Evolutionary conservation across 2,888 invertebrate species (phyloP).

Genomic region (Cephus pulcher): DNA sequence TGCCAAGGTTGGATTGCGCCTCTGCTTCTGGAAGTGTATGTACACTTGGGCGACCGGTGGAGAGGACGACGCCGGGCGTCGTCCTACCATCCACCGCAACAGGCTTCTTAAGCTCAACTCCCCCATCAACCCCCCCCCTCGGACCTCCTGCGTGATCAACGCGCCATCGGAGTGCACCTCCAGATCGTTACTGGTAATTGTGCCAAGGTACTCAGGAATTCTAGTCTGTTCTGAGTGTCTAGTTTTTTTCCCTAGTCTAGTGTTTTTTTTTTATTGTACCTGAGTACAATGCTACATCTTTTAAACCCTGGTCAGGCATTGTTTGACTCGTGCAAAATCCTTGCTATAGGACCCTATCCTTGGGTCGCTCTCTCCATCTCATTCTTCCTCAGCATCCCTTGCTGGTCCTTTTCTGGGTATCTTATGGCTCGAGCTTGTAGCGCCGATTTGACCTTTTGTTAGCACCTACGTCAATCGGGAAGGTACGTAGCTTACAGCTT

Average conservation of each 20-base stretch:
- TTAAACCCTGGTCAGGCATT: background rate
- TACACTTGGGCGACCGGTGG: background rate
- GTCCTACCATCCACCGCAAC: background rate
- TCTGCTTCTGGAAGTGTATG: background rate
- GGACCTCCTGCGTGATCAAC: conserved; percentile 4
- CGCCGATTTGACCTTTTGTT: background rate
- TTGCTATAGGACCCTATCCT: background rate
- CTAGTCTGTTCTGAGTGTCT: background rate
- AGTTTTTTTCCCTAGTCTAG: background rate
- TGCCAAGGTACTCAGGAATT: background rate
- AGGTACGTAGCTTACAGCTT: background rate
- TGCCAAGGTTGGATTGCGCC: background rate
- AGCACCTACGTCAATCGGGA: conserved; percentile 1
- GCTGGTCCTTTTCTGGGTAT: background rate
- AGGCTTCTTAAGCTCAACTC: background rate
- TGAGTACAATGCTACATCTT: background rate
- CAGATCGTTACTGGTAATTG: background rate
- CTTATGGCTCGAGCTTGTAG: background rate
- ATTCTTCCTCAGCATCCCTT: background rate
- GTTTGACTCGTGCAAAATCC: background rate
- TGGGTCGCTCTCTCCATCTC: background rate
- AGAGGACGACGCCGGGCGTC: background rate
- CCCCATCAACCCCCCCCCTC: background rate
- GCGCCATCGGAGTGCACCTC: background rate
- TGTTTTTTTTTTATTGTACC: background rate